Percentiles rank a stretch among this genome's conserved stretches.
These are phyloP conservation scores for Diphyllodes magnificus DNA, from an alignment of 2,113 vertebrate species.

Conservation along the genomic window DNA sequence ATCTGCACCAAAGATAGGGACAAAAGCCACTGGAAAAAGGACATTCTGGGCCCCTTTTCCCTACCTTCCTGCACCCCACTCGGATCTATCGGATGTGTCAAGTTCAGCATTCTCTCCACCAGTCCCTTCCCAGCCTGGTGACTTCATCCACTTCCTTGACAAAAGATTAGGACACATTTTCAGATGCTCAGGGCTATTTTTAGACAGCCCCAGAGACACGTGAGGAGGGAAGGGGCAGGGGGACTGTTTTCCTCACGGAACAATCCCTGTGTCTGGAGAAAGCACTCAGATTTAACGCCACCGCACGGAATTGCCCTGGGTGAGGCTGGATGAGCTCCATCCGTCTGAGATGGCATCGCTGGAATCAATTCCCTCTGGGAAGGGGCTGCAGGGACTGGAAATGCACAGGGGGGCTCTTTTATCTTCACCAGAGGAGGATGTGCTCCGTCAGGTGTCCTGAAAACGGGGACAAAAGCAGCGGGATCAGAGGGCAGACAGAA, in stretches of 20 bases:
- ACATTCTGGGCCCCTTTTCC: neutral
- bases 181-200: constrained; percentile 49
- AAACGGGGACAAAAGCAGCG: neutral
- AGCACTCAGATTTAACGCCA: neutral
- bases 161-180: constrained; percentile 56
- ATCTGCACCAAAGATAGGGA: neutral
- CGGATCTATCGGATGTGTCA: neutral
- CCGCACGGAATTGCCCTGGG: constrained; percentile 3
- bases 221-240: neutral
- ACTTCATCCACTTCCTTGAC: constrained; percentile 43
- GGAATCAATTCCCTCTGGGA: constrained; percentile 12
- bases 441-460: neutral
- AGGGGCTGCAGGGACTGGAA: constrained; percentile 3
- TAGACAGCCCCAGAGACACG: neutral
- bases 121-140: neutral
- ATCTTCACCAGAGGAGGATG: neutral
- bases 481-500: neutral
- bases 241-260: constrained; percentile 9
- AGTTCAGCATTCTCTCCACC: neutral
- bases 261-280: constrained; percentile 62
- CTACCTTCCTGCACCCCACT: neutral
- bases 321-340: neutral
- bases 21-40: neutral
- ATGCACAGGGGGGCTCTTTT: neutral
- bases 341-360: neutral